These are phyloP conservation scores for Ptychobarbus kaznakovi DNA, from an alignment of 2,797 vertebrate genomes.

Conservation along the genomic window DNA sequence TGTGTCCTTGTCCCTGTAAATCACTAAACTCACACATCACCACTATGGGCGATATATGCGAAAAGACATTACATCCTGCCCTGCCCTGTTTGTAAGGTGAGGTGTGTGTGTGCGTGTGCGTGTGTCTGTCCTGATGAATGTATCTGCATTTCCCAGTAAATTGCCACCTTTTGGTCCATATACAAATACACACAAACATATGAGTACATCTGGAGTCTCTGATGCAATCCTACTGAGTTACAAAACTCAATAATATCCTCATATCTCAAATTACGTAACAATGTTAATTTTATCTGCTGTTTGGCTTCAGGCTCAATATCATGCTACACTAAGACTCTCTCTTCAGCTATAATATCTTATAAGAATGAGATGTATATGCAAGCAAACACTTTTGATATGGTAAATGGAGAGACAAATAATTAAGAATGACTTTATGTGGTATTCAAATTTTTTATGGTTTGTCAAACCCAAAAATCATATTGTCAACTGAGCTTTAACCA, in stretches of 20 bases:
- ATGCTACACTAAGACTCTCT: not conserved
- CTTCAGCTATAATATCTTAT: not conserved
- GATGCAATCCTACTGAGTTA: not conserved
- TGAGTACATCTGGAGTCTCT: slow-evolving; percentile 15
- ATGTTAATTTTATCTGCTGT: not conserved
- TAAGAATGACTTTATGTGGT: not conserved
- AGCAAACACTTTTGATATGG: not conserved
- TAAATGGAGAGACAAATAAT: not conserved
- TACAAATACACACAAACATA: slow-evolving; percentile 2
- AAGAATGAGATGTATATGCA: not conserved
- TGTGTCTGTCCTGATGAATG: slow-evolving; percentile 9
- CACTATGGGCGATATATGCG: not conserved
- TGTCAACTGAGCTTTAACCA: slow-evolving; percentile 1
- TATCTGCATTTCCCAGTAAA: not conserved
- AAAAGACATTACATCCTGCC: slow-evolving; percentile 1
- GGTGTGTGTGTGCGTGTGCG: not conserved
- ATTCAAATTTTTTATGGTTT: not conserved
- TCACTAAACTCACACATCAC: not conserved
- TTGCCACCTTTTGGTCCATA: not conserved
- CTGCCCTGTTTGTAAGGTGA: slow-evolving; percentile 28
- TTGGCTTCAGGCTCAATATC: not conserved
- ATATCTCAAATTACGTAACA: slow-evolving; percentile 2
- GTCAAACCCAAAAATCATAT: not conserved
- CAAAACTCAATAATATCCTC: not conserved
- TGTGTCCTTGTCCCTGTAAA: not conserved